These are phyloP conservation scores for Theonella swinhoei DNA, from an alignment of 37 sponge, comb jelly and placozoan species.

Conservation along the genomic window DNA sequence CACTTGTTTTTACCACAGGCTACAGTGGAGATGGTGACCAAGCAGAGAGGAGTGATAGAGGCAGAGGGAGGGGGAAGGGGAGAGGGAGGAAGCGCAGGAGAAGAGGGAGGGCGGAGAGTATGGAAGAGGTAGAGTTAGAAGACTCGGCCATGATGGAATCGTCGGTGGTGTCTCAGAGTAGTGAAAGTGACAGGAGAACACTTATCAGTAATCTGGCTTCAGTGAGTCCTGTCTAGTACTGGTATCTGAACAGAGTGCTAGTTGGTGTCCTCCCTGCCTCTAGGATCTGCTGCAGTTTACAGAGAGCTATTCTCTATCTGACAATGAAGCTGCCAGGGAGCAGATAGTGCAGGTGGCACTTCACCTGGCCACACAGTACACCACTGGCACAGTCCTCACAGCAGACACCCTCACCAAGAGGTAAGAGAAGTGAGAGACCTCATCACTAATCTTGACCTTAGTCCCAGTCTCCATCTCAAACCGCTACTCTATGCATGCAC, in stretches of 20 bases:
- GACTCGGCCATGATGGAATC: not conserved
- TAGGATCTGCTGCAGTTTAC: constrained; percentile 33
- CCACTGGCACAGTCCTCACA: not conserved
- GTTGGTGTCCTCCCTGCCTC: not conserved
- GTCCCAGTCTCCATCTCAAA: no score
- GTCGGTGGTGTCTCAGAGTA: not conserved
- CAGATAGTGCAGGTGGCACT: constrained; percentile 48
- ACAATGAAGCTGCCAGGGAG: constrained; percentile 42
- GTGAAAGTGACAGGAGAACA: not conserved
- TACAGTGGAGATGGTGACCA: no score
- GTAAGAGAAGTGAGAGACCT: not conserved
- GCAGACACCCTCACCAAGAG: not conserved
- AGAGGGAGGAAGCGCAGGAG: constrained; percentile 13
- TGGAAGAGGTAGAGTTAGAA: not conserved
- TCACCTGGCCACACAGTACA: not conserved
- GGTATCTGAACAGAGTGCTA: not conserved
- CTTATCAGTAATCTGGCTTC: not conserved
- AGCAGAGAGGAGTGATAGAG: constrained; percentile 3
- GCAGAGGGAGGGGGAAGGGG: constrained; percentile 24
- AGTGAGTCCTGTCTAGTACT: not conserved
- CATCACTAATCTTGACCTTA: no score
- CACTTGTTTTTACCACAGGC: no score
- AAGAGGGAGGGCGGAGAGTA: not conserved
- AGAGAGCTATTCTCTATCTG: constrained; percentile 25
- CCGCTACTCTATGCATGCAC: no score